A percentile compares a stretch with the other conserved stretches of the same genome.
These are phyloP conservation scores for Aphidius gifuensis DNA, from an alignment of 1,140 invertebrate species.

Conservation along the genomic window DNA sequence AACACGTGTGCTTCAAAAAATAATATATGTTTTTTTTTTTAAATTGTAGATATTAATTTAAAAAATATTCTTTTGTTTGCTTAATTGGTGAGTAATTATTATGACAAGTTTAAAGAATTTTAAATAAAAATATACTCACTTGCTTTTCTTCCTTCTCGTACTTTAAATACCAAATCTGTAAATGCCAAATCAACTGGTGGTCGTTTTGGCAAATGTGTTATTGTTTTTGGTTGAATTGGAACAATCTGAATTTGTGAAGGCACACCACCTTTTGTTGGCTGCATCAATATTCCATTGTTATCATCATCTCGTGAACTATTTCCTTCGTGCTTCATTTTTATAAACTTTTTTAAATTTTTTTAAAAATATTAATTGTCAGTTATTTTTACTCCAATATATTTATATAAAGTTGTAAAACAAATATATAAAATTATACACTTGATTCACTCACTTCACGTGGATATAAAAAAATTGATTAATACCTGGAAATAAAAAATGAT, in stretches of 20 bases:
- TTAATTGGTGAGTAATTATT: too few relatives aligned
- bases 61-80: too few relatives aligned
- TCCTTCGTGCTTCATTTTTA: constrained; percentile 49
- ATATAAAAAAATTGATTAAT: too few relatives aligned
- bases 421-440: background rate
- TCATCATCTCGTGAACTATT: constrained; percentile 46
- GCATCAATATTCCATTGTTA: constrained; percentile 47
- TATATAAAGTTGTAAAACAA: background rate
- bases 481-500: too few relatives aligned
- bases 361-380: background rate
- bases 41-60: too few relatives aligned
- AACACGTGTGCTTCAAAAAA: too few relatives aligned
- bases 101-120: too few relatives aligned
- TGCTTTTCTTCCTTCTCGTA: constrained; percentile 75
- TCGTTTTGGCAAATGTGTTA: constrained; percentile 79
- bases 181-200: constrained; percentile 86
- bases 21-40: too few relatives aligned
- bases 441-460: background rate
- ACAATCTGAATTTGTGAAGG: constrained; percentile 61
- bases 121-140: too few relatives aligned
- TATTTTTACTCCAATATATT: too few relatives aligned
- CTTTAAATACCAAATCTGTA: constrained; percentile 77
- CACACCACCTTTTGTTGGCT: constrained; percentile 57
- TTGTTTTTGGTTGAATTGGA: constrained; percentile 69
- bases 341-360: constrained; percentile 1